Conservation (phyloP, 2,888 invertebrate genomes). For the Schizotus pectinicornis region DNA sequence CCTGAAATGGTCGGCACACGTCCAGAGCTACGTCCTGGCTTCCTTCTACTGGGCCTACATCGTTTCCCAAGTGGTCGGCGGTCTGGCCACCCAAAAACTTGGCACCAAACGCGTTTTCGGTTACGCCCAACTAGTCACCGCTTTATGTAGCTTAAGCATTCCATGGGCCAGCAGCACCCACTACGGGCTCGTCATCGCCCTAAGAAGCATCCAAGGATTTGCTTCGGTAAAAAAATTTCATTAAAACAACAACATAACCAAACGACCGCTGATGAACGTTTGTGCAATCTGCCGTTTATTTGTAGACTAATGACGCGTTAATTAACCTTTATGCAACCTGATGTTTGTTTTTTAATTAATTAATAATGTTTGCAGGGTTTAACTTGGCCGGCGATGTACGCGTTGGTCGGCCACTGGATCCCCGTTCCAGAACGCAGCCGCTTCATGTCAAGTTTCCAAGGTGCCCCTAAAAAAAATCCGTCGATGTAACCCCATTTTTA, state of each 20-base stretch:
- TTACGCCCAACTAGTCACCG: conserved; percentile 73
- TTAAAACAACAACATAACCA: no score
- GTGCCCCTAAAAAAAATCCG: conserved; percentile 47
- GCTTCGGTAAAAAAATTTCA: conserved; percentile 67
- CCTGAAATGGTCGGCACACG: conserved; percentile 68
- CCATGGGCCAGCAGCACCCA: conserved; percentile 69
- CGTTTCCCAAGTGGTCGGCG: conserved; percentile 72
- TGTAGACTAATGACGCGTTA: no score
- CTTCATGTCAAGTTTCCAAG: conserved; percentile 79
- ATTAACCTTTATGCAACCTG: no score
- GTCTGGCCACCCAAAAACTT: conserved; percentile 72
- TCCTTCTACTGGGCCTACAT: conserved; percentile 80
- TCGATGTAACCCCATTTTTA: neutral
- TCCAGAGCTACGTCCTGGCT: conserved; percentile 70
- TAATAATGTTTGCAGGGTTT: conserved; percentile 61
- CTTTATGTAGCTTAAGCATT: conserved; percentile 70
- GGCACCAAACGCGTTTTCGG: conserved; percentile 75
- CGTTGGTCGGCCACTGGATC: conserved; percentile 75
- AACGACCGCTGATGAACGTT: no score
- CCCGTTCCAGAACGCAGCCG: conserved; percentile 73
- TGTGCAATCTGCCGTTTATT: no score
- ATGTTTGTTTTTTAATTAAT: no score
- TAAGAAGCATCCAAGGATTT: conserved; percentile 72
- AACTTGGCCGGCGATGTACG: conserved; percentile 80
- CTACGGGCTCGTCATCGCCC: conserved; percentile 65